Evolutionary conservation across 2,797 vertebrate species (phyloP).

Genomic region (Myripristis jacobus): DNA sequence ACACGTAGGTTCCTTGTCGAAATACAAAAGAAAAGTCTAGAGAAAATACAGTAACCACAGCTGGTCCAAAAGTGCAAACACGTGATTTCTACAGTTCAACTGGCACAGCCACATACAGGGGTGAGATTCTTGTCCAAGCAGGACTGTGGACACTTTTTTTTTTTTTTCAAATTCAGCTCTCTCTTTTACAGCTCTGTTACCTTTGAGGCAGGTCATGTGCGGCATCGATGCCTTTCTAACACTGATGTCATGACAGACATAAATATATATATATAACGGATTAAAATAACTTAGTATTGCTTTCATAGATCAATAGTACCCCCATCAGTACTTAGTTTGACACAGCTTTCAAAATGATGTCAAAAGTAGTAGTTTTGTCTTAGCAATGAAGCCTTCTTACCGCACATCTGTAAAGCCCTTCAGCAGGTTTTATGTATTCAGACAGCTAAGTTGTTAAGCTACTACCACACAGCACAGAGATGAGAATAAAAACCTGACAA

Average conservation of each 20-base stretch:
- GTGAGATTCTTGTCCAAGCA: constrained; percentile 7
- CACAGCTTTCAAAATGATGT: constrained; percentile 9
- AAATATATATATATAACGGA: constrained; percentile 27
- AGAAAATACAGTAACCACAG: constrained; percentile 69
- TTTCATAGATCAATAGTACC: constrained; percentile 6
- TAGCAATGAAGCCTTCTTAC: background rate
- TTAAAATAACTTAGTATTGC: constrained; percentile 55
- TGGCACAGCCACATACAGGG: constrained; percentile 51
- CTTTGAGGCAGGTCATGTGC: constrained; percentile 56
- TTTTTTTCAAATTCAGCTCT: background rate
- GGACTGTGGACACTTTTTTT: constrained; percentile 1
- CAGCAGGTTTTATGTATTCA: constrained; percentile 7
- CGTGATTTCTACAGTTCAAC: constrained; percentile 47
- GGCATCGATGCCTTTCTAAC: constrained; percentile 24
- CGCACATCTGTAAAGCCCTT: constrained; percentile 16
- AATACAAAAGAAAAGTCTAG: constrained; percentile 70
- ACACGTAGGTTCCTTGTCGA: constrained; percentile 36
- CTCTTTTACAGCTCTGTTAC: constrained; percentile 17
- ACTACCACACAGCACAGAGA: constrained; percentile 31
- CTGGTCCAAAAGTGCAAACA: constrained; percentile 81
- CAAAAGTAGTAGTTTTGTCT: constrained; percentile 3
- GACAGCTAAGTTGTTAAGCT: constrained; percentile 5
- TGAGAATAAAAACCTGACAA: background rate
- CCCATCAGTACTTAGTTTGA: constrained; percentile 6
- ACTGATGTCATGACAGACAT: background rate